These are phyloP conservation scores for Apocheima hispidaria DNA, from an alignment of 2,888 invertebrate genomes.

Conservation along the genomic window DNA sequence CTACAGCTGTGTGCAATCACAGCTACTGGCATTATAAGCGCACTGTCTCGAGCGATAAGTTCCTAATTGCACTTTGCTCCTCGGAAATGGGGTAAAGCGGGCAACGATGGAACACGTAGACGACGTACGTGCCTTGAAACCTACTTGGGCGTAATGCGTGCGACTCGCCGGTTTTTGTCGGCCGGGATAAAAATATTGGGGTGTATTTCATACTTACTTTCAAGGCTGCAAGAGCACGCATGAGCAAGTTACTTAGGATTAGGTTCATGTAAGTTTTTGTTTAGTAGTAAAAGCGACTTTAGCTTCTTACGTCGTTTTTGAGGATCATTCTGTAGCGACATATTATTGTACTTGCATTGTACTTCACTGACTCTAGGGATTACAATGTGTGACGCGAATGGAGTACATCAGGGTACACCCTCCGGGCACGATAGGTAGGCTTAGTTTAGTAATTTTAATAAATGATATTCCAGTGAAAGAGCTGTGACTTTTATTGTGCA, in stretches of 20 bases:
- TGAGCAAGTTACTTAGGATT: slow-evolving; percentile 24
- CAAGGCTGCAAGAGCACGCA: slow-evolving; percentile 26
- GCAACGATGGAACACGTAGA: slow-evolving; percentile 66
- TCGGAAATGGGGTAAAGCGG: slow-evolving; percentile 71
- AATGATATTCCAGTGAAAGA: no score
- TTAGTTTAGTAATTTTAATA: no score
- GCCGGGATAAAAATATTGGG: slow-evolving; percentile 57
- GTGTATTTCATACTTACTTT: slow-evolving; percentile 53
- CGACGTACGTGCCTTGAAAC: slow-evolving; percentile 72
- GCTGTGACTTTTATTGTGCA: no score
- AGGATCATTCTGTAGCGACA: no score
- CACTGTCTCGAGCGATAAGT: slow-evolving; percentile 71
- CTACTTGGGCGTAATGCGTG: slow-evolving; percentile 62
- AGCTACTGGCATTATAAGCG: slow-evolving; percentile 35
- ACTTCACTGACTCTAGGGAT: no score
- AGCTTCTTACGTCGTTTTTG: background rate
- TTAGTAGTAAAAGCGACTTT: background rate
- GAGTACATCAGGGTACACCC: no score
- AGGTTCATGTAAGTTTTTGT: slow-evolving; percentile 18
- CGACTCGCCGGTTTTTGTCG: slow-evolving; percentile 57
- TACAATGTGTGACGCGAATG: no score
- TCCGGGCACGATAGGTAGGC: no score
- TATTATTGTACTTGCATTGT: no score
- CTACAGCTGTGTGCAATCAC: slow-evolving; percentile 1
- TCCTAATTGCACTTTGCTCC: slow-evolving; percentile 77